phyloP scores from a whole-genome alignment of 1,140 invertebrate genomes.

The Ganaspis sp. region DNA sequence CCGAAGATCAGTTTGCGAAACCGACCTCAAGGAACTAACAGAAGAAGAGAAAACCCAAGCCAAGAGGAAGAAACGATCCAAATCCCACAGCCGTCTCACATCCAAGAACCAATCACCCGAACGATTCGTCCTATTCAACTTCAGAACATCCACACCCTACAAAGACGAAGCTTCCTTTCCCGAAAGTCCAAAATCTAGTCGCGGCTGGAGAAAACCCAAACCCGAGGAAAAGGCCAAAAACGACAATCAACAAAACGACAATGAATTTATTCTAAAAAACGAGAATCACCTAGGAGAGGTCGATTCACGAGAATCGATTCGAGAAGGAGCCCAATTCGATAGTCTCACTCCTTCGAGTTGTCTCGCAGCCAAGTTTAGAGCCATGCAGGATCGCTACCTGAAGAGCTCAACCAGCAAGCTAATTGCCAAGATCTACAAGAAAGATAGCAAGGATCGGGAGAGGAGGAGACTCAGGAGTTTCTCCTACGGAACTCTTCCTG shows the following conservation, averaged over 20 bases:
- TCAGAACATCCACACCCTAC: slow-evolving; percentile 50
- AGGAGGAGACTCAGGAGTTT: slow-evolving; percentile 83
- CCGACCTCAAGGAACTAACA: slow-evolving; percentile 63
- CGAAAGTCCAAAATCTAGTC: slow-evolving; percentile 39
- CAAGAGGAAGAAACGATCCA: slow-evolving; percentile 69
- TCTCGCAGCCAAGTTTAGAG: slow-evolving; percentile 82
- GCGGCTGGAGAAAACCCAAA: slow-evolving; percentile 53
- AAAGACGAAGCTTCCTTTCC: slow-evolving; percentile 48
- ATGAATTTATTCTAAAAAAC: too few relatives aligned
- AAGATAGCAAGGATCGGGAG: slow-evolving; percentile 75
- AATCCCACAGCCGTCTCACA: slow-evolving; percentile 68
- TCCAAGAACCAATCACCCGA: slow-evolving; percentile 58
- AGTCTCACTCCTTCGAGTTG: slow-evolving; percentile 77
- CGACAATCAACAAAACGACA: too few relatives aligned
- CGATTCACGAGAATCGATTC: background rate
- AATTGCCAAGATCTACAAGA: slow-evolving; percentile 82
- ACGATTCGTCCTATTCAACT: slow-evolving; percentile 64
- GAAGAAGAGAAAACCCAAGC: slow-evolving; percentile 63
- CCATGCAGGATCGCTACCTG: slow-evolving; percentile 83
- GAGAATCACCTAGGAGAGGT: slow-evolving; percentile 25
- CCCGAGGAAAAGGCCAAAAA: background rate
- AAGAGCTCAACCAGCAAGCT: slow-evolving; percentile 83
- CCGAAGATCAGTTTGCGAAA: slow-evolving; percentile 68
- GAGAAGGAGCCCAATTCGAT: slow-evolving; percentile 64
- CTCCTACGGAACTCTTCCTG: slow-evolving; percentile 85